Evolutionary conservation across 2,113 vertebrate species (phyloP), one percentile per base, ranked within the genome.

Genomic region (Myrmophylax atrothorax): DNA sequence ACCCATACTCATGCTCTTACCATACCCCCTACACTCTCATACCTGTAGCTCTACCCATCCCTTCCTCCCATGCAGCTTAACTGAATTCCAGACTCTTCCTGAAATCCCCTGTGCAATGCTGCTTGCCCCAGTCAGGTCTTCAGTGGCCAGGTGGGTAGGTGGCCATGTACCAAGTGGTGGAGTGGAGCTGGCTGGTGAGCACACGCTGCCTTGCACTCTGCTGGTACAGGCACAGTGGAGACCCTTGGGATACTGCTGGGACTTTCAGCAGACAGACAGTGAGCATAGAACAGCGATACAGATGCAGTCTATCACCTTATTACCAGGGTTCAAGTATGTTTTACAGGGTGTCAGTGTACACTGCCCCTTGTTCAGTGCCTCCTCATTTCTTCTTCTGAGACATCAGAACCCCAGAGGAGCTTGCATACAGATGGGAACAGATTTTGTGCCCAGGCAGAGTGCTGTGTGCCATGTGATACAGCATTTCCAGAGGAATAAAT

Each of bases 401-500:
- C 0, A 0, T n/a, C 70, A 66, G 79, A 92, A 42, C 25, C 12
- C 31, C n/a, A 44, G 74, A 63, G 63, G 74, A 94, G 20, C 38
- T 40, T 12, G 18, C n/a, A 63, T n/a, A 40, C 0, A 2, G 69
- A 35, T 47, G 22, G 35, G 50, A 85, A 67, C 49, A 76, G 70
- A 62, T 55, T 80, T 53, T 3, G 13, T 64, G 74, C 77, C 74
- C 91, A 72, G 42, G 52, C 76, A 63, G 55, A 89, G 58, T 24
- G 42, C 75, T 87, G 80, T 89, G 53, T 82, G 82, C 72, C 77
- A 33, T 74, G 70, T 81, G 84, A 83, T 82, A 92, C 0, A 64
- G 73, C 53, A 92, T 87, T 97, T 92, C 60, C 38, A 85, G 38
- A 76, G 67, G 66, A 90, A 94, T 29, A 89, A 79, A 81, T 47